These are phyloP conservation scores for Sardina pilchardus DNA, from an alignment of 2,113 vertebrate species.

Conservation along the genomic window DNA sequence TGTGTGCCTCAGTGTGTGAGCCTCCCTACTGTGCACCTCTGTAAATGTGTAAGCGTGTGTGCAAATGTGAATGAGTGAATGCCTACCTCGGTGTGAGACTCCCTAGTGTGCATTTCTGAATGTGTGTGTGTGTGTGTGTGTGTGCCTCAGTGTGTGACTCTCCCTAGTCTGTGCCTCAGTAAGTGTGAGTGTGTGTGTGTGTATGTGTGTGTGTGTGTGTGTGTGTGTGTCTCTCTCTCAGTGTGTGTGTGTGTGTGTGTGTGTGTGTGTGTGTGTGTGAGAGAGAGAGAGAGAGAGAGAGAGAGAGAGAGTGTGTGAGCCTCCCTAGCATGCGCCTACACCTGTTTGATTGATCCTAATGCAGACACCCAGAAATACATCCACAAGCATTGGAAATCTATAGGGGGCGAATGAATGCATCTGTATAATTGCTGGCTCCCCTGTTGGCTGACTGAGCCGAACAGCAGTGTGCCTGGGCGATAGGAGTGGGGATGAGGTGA, in stretches of 20 bases:
- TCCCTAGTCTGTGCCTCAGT: not conserved
- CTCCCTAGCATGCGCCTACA: not conserved
- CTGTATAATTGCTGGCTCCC: not conserved
- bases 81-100: no score
- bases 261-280: not conserved
- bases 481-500: conserved; percentile 10
- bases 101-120: not conserved
- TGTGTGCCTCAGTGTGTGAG: not conserved
- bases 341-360: conserved; percentile 6
- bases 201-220: not conserved
- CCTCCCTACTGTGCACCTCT: not conserved
- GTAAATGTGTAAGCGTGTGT: not conserved
- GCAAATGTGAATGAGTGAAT: no score
- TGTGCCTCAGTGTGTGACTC: not conserved
- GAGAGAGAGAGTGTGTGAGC: not conserved
- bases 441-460: conserved; percentile 18
- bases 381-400: conserved; percentile 9
- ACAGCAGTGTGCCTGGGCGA: not conserved
- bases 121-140: not conserved
- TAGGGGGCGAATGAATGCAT: not conserved
- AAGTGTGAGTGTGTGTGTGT: no score
- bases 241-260: not conserved
- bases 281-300: no score
- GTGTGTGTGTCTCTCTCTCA: not conserved
- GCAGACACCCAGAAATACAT: conserved; percentile 9